Conservation (phyloP, 1,140 invertebrate species). For the Habropoda laboriosa region DNA sequence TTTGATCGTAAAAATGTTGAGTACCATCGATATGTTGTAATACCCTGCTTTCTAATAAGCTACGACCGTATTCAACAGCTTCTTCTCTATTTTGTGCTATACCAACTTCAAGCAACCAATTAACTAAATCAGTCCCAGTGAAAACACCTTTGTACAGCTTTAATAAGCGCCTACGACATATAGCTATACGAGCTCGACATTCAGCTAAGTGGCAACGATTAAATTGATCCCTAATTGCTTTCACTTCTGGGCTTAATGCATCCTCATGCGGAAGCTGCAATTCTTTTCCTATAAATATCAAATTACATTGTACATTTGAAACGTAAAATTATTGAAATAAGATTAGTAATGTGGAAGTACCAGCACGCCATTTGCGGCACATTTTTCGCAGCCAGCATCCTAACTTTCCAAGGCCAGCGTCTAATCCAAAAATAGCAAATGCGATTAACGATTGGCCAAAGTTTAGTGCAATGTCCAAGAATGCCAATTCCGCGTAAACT, state of each 20-base stretch:
- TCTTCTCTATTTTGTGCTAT: constrained; percentile 88
- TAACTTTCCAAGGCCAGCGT: constrained; percentile 83
- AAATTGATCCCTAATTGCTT: constrained; percentile 94
- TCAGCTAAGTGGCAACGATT: constrained; percentile 91
- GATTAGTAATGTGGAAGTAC: constrained; percentile 44
- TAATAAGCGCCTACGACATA: constrained; percentile 85
- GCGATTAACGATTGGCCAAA: constrained; percentile 94
- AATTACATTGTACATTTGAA: neutral
- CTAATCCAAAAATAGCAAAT: constrained; percentile 92
- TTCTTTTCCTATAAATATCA: constrained; percentile 63
- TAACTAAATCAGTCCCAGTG: constrained; percentile 90
- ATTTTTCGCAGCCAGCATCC: constrained; percentile 73
- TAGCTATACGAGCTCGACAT: constrained; percentile 90
- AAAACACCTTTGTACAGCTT: constrained; percentile 90
- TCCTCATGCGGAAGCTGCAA: constrained; percentile 86
- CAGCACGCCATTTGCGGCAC: constrained; percentile 67
- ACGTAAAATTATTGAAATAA: neutral
- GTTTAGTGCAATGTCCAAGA: constrained; percentile 93
- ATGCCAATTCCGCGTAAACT: constrained; percentile 95
- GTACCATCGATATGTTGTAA: constrained; percentile 91
- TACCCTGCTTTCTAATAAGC: constrained; percentile 91
- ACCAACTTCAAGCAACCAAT: constrained; percentile 92
- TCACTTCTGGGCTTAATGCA: constrained; percentile 89
- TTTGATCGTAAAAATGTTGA: constrained; percentile 90
- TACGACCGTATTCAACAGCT: constrained; percentile 91